Conservation (phyloP, 2,888 invertebrate species). For the Bellardia bayeri region DNA sequence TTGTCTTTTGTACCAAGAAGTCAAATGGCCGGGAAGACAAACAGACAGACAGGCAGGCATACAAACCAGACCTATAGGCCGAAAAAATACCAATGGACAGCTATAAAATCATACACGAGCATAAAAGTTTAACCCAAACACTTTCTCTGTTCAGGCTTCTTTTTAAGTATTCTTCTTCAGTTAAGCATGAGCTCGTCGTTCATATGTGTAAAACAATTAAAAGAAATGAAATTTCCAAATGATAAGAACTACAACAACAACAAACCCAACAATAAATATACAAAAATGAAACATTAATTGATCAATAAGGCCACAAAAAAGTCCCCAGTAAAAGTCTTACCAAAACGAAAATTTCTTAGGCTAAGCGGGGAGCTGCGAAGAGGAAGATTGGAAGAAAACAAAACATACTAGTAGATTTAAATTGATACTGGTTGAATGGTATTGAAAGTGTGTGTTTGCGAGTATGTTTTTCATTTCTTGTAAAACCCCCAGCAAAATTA, state of each 20-base stretch:
- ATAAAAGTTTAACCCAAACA: constrained; percentile 62
- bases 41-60: constrained; percentile 19
- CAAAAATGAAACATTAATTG: constrained; percentile 64
- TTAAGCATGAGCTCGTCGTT: constrained; percentile 34
- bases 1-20: constrained; percentile 28
- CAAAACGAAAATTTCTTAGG: constrained; percentile 29
- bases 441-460: background rate
- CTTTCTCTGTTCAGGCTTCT: constrained; percentile 68
- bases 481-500: constrained; percentile 49
- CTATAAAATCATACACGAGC: constrained; percentile 34
- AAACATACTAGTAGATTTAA: constrained; percentile 22
- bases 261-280: background rate
- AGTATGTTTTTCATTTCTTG: constrained; percentile 20
- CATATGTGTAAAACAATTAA: constrained; percentile 68
- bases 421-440: constrained; percentile 45
- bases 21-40: constrained; percentile 46
- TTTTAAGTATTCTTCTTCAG: constrained; percentile 1
- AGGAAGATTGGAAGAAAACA: background rate
- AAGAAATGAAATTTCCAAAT: constrained; percentile 68
- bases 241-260: constrained; percentile 59
- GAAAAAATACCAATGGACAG: constrained; percentile 29
- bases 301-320: constrained; percentile 53
- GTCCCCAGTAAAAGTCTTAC: constrained; percentile 14
- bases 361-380: background rate
- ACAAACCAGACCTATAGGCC: background rate